Conservation (phyloP, 2,888 invertebrate genomes). For the Platycheirus albimanus region DNA sequence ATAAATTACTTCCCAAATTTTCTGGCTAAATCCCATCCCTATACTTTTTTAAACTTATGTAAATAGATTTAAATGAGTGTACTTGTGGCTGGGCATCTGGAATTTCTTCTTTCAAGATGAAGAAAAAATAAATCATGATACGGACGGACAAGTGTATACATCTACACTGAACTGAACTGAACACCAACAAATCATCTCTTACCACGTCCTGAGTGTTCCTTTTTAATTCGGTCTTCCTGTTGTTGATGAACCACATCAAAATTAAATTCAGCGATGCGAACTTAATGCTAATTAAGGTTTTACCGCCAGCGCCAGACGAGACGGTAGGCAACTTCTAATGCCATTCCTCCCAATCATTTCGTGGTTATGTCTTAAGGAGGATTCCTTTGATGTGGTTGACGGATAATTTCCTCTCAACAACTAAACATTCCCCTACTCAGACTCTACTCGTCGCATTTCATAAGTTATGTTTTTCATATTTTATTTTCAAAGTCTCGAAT, state of each 20-base stretch:
- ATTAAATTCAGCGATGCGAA: slow-evolving; percentile 71
- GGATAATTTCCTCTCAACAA: slow-evolving; percentile 67
- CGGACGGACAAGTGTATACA: no score
- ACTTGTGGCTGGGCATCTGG: slow-evolving; percentile 65
- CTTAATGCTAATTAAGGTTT: slow-evolving; percentile 72
- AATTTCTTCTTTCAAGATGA: slow-evolving; percentile 52
- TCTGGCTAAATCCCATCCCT: not conserved
- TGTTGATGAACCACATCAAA: slow-evolving; percentile 74
- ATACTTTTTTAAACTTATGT: slow-evolving; percentile 16
- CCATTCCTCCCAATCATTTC: slow-evolving; percentile 36
- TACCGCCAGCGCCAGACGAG: slow-evolving; percentile 65
- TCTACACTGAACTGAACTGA: not conserved
- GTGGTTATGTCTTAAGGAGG: slow-evolving; percentile 54
- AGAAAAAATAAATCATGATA: slow-evolving; percentile 51
- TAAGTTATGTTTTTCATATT: no score
- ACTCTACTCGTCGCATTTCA: slow-evolving; percentile 2
- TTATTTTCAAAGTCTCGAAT: slow-evolving; percentile 24
- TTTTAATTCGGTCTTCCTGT: slow-evolving; percentile 60
- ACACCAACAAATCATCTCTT: slow-evolving; percentile 50
- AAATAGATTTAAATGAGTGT: slow-evolving; percentile 69
- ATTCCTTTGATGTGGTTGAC: slow-evolving; percentile 72
- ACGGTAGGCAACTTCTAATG: slow-evolving; percentile 54
- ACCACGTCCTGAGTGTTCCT: slow-evolving; percentile 18
- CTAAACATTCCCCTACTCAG: slow-evolving; percentile 29
- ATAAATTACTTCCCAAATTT: slow-evolving; percentile 66